A percentile compares a stretch with the other conserved stretches of the same genome.
These are phyloP conservation scores for Mylabris sibirica DNA, from an alignment of 2,888 invertebrate genomes.

Conservation along the genomic window DNA sequence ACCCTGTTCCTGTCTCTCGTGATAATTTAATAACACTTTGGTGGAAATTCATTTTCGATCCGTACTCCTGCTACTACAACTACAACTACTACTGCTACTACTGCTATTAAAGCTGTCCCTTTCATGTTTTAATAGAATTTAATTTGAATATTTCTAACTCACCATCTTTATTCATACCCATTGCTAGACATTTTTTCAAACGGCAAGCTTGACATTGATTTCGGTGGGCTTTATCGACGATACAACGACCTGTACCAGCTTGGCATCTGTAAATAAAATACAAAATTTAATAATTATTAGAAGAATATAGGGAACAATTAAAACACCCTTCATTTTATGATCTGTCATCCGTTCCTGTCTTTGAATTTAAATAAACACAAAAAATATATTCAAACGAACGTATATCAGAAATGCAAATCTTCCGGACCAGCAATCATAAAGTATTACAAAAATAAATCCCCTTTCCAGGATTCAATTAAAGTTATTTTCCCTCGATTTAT, in stretches of 20 bases:
- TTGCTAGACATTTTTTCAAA: constrained; percentile 95
- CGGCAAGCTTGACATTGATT: constrained; percentile 99
- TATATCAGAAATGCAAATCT: constrained; percentile 52
- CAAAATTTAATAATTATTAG: no score
- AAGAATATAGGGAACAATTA: no score
- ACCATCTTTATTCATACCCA: constrained; percentile 99
- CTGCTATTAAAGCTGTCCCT: constrained; percentile 7
- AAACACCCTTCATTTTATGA: not conserved
- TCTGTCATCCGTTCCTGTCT: not conserved
- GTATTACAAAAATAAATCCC: constrained; percentile 58
- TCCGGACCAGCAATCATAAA: constrained; percentile 58
- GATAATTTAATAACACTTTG: constrained; percentile 49
- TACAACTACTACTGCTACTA: not conserved
- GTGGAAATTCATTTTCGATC: constrained; percentile 32
- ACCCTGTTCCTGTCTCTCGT: constrained; percentile 29
- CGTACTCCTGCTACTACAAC: not conserved
- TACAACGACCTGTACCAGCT: constrained; percentile 96
- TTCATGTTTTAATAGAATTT: not conserved
- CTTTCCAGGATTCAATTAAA: constrained; percentile 56
- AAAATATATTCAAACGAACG: not conserved
- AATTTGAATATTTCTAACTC: constrained; percentile 60
- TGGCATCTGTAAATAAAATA: constrained; percentile 80
- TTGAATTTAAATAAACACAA: not conserved
- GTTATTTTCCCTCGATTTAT: constrained; percentile 43
- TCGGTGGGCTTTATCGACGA: constrained; percentile 98